These are phyloP conservation scores for Epistrophe eligans DNA, from an alignment of 2,888 invertebrate genomes.

Conservation along the genomic window DNA sequence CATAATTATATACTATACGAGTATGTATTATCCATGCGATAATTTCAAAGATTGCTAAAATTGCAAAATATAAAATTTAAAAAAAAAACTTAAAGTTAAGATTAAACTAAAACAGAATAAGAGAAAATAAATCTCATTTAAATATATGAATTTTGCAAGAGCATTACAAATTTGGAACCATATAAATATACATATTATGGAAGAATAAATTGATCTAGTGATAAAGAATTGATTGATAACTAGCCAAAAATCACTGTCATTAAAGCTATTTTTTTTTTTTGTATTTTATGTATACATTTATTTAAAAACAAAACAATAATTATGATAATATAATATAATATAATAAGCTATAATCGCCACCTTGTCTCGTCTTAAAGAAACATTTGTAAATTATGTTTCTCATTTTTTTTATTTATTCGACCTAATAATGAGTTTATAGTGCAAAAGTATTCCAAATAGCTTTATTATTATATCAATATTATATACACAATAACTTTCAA, in stretches of 20 bases:
- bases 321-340: not conserved
- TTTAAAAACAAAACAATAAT: not conserved
- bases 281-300: not conserved
- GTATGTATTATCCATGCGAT: not conserved
- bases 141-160: too few species aligned
- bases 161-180: too few species aligned
- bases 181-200: too few species aligned
- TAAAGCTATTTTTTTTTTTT: not conserved
- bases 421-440: not conserved
- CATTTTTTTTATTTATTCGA: not conserved
- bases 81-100: too few species aligned
- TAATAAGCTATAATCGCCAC: not conserved
- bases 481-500: conserved; percentile 25
- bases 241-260: not conserved
- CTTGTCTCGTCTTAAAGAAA: conserved; percentile 12
- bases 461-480: conserved; percentile 22
- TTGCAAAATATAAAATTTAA: not conserved
- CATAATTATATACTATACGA: not conserved
- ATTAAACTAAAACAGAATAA: too few species aligned
- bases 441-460: conserved; percentile 6
- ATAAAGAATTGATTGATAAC: not conserved
- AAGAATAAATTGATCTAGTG: not conserved
- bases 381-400: not conserved
- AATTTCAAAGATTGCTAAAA: not conserved
- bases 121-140: too few species aligned